phyloP scores from a whole-genome alignment of 1,140 invertebrate species.

The Drosophila simulans region DNA sequence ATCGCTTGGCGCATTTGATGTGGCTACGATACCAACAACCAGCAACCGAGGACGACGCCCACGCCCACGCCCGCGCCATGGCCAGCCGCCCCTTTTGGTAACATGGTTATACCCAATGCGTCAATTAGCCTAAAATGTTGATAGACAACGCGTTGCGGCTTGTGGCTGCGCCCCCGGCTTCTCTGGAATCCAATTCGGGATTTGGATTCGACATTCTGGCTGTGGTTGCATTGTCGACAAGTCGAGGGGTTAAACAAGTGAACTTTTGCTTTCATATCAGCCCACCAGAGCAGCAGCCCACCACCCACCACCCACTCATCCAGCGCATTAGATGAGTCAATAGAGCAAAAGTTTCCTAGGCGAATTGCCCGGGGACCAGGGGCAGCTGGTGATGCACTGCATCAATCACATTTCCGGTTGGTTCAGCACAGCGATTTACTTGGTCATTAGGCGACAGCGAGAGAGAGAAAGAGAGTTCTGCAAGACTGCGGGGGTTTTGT shows the following conservation, averaged over 20 bases:
- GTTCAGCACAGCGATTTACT: slow-evolving; percentile 48
- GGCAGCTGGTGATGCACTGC: slow-evolving; percentile 24
- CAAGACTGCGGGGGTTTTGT: background rate
- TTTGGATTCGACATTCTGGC: background rate
- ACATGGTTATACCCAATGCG: background rate
- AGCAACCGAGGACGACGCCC: background rate
- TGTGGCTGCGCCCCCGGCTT: slow-evolving; percentile 22
- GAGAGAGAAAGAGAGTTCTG: background rate
- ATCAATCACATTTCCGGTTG: slow-evolving; percentile 57
- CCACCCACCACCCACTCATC: background rate
- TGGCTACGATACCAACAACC: background rate
- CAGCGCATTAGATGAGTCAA: slow-evolving; percentile 16
- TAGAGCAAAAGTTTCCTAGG: slow-evolving; percentile 5
- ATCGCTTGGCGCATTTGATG: slow-evolving; percentile 33
- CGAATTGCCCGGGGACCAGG: background rate
- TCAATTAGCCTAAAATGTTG: slow-evolving; percentile 64
- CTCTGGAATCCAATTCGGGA: slow-evolving; percentile 3
- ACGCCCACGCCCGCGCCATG: background rate
- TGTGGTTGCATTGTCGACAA: slow-evolving; percentile 19
- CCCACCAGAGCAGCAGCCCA: background rate
- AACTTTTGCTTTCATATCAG: slow-evolving; percentile 14
- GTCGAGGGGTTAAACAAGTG: background rate
- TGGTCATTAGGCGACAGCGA: slow-evolving; percentile 48
- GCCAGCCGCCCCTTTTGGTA: background rate
- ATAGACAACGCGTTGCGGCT: slow-evolving; percentile 51